Evolutionary conservation across 2,888 invertebrate genomes (phyloP), one percentile per base, ranked within the genome.

Genomic region (Sarcophaga caerulescens): DNA sequence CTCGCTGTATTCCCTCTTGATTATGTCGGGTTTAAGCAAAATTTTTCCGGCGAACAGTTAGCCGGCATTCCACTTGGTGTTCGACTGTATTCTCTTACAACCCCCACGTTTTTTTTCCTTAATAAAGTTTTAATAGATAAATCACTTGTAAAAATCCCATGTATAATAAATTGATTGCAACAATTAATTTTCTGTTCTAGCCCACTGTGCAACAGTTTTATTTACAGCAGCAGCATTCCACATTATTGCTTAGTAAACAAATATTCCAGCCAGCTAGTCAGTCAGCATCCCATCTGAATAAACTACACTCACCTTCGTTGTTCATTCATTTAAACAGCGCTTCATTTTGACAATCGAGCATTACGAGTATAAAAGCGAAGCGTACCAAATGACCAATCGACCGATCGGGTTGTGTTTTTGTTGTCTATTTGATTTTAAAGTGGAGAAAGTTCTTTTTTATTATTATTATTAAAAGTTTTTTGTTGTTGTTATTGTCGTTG

Each of bases 351-450:
- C 57, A 35, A 35, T 35, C 35, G 35, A 35, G 35, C 35, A 10
- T 35, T 35, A 35, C 35, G 35, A 35, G 35, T 10, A 35, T 8
- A 35, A 35, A 35, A 35, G 35, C 35, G 8, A 35, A 35, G 35
- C 35, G 8, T 35, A 35, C 35, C 35, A 35, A 35, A 35, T 44
- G 70, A 76, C 59, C 45, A 60, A 69, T 25, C 35, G 14, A 17
- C 90, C 88, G 81, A 68, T 45, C 75, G 25, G n/a, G 63, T 52
- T 81, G 75, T 45, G 35, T 35, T 10, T 35, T 35, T 35, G 35
- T 88, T 86, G 81, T 17, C 17, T 52, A 0, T 88, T 82, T 87
- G 87, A 84, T 88, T 87, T 85, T 70, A 75, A 75, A 88, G 88
- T 78, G 88, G 87, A 87, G 89, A 88, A 84, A 88, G 87, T 87